Evolutionary conservation across 2,113 vertebrate genomes (phyloP).

Genomic region (Otocyon megalotis): DNA sequence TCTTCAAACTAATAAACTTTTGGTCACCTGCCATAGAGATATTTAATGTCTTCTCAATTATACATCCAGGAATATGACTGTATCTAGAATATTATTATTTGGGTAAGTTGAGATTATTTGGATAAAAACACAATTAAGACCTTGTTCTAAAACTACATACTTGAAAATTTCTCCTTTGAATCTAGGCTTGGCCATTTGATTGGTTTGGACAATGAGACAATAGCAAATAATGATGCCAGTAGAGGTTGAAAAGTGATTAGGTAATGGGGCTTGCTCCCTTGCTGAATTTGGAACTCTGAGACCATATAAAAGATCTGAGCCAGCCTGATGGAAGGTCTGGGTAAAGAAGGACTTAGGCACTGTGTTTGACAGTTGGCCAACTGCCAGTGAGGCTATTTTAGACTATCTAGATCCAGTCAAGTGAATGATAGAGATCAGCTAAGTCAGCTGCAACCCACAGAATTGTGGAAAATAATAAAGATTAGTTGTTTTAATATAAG

Average conservation of each 20-base stretch:
- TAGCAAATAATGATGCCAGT: background rate
- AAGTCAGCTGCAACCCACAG: background rate
- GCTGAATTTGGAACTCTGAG: background rate
- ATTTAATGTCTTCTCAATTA: background rate
- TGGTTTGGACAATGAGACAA: background rate
- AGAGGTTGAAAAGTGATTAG: background rate
- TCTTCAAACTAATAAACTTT: background rate
- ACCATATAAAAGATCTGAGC: background rate
- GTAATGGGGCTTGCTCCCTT: background rate
- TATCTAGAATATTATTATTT: background rate
- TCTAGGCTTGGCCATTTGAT: background rate
- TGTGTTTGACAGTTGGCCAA: background rate
- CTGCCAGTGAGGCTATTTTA: background rate
- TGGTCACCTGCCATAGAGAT: background rate
- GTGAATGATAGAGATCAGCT: background rate
- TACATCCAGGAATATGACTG: background rate
- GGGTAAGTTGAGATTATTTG: background rate
- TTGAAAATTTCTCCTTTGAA: background rate
- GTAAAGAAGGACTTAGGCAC: background rate
- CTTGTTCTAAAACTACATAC: background rate
- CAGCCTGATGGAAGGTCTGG: background rate
- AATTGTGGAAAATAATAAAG: background rate
- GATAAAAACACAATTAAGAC: background rate
- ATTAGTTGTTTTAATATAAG: background rate
- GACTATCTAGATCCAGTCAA: background rate